These are phyloP conservation scores for Formicarius rufipectus DNA, from an alignment of 2,113 vertebrate genomes.

Conservation along the genomic window DNA sequence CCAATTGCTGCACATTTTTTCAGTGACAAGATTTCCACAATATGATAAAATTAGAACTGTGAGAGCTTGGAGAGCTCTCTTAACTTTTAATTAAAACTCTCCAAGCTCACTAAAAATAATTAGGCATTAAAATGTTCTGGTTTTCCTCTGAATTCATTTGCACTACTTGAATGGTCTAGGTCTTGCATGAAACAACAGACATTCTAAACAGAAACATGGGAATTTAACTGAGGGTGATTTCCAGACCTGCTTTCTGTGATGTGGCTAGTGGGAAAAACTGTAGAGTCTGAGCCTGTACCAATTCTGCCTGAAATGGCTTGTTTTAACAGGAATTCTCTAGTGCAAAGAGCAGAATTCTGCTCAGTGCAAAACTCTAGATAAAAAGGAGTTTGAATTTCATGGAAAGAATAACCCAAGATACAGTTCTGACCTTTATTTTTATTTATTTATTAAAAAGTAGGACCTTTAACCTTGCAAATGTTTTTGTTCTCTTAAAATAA, in stretches of 20 bases:
- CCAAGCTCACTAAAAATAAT: constrained; percentile 82
- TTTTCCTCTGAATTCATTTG: constrained; percentile 80
- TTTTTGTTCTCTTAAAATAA: constrained; percentile 82
- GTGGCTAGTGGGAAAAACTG: constrained; percentile 61
- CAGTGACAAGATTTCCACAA: constrained; percentile 68
- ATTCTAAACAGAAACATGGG: constrained; percentile 67
- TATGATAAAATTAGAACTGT: constrained; percentile 77
- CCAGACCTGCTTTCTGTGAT: constrained; percentile 61
- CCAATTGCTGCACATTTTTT: constrained; percentile 68
- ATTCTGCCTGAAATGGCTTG: constrained; percentile 55
- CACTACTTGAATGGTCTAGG: constrained; percentile 58
- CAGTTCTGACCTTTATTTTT: constrained; percentile 67
- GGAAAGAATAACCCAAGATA: constrained; percentile 48
- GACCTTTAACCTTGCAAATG: constrained; percentile 79
- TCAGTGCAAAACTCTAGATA: constrained; percentile 35
- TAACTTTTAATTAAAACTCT: constrained; percentile 84
- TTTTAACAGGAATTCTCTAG: constrained; percentile 33
- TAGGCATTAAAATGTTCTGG: constrained; percentile 76
- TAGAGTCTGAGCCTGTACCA: constrained; percentile 36
- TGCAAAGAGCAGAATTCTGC: background rate
- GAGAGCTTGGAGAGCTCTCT: constrained; percentile 81
- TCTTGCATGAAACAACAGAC: constrained; percentile 67
- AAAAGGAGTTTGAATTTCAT: constrained; percentile 44
- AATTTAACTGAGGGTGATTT: constrained; percentile 68
- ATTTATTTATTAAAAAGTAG: constrained; percentile 72